Evolutionary conservation across 2,797 vertebrate species (phyloP).

Genomic region (Sebastes itinus): DNA sequence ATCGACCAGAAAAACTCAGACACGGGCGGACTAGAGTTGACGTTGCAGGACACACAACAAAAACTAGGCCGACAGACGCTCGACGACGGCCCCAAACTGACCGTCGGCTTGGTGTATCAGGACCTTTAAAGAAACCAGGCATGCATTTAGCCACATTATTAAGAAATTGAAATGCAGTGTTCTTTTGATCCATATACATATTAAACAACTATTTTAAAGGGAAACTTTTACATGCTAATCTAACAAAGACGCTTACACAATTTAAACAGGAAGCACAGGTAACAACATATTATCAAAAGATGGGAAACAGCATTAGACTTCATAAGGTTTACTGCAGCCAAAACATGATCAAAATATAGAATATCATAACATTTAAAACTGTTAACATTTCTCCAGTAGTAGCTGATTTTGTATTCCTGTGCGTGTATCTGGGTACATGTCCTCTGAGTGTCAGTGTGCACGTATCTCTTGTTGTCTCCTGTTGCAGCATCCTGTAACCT

Average conservation of each 20-base stretch:
- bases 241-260: background rate
- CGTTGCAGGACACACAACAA: too few species aligned
- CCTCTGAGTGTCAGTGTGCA: background rate
- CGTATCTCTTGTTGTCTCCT: background rate
- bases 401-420: background rate
- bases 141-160: background rate
- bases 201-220: background rate
- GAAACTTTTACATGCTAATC: background rate
- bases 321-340: background rate
- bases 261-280: background rate
- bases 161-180: background rate
- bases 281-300: background rate
- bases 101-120: too few species aligned
- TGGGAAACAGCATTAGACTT: background rate
- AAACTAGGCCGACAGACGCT: too few species aligned
- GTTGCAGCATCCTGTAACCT: conserved; percentile 94
- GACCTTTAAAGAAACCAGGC: too few species aligned
- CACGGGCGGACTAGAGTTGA: too few species aligned
- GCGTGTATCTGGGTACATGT: background rate
- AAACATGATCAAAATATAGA: background rate
- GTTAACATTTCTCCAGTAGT: background rate
- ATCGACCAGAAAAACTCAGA: too few species aligned
- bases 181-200: background rate
- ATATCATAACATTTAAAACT: background rate
- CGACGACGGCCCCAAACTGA: too few species aligned